Evolutionary conservation across 2,797 vertebrate species (phyloP).

Genomic region (Melanotaenia maccullochi): DNA sequence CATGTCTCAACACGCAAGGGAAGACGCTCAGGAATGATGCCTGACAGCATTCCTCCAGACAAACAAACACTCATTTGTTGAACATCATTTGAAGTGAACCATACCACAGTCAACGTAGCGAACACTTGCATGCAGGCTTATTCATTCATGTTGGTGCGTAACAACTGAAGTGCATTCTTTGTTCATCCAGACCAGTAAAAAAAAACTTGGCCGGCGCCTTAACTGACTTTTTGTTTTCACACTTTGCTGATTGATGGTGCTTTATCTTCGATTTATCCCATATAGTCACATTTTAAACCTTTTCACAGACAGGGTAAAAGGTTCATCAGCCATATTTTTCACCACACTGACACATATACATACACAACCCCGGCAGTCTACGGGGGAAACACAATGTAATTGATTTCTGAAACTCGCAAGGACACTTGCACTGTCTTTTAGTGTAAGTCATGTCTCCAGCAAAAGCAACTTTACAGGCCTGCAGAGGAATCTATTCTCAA

Average conservation of each 20-base stretch:
- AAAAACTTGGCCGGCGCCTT: slow-evolving; percentile 8
- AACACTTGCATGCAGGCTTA: slow-evolving; percentile 26
- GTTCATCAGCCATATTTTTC: slow-evolving; percentile 10
- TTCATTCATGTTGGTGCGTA: slow-evolving; percentile 33
- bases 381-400: slow-evolving; percentile 58
- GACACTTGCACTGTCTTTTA: slow-evolving; percentile 64
- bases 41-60: slow-evolving; percentile 68
- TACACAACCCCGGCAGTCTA: slow-evolving; percentile 41
- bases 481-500: slow-evolving; percentile 73
- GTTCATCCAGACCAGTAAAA: slow-evolving; percentile 23
- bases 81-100: slow-evolving; percentile 45
- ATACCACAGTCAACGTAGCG: slow-evolving; percentile 20
- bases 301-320: slow-evolving; percentile 32
- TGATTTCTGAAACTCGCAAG: slow-evolving; percentile 73
- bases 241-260: slow-evolving; percentile 12
- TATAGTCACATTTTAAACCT: slow-evolving; percentile 39
- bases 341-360: slow-evolving; percentile 35
- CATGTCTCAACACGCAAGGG: slow-evolving; percentile 65
- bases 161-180: slow-evolving; percentile 25
- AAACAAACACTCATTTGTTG: slow-evolving; percentile 38
- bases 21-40: slow-evolving; percentile 59
- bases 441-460: slow-evolving; percentile 69
- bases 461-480: slow-evolving; percentile 68
- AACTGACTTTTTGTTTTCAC: slow-evolving; percentile 24
- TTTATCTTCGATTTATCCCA: neutral